Evolutionary conservation across 2,888 invertebrate species (phyloP).

Genomic region (Hirtodrosophila cameraria): DNA sequence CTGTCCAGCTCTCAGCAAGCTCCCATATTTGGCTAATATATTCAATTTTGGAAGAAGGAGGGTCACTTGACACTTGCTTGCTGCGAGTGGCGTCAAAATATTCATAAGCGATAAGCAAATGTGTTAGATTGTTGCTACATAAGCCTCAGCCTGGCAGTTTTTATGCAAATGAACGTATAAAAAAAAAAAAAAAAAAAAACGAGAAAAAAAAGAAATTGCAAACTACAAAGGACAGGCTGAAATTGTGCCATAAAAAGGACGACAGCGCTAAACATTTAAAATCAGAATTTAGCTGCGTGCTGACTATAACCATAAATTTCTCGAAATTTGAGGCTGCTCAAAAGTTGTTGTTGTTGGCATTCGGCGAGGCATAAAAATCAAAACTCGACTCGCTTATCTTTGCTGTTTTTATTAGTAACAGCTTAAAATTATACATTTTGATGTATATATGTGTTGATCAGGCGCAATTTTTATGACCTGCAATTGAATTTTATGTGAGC

Average conservation of each 20-base stretch:
- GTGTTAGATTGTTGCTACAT: constrained; percentile 43
- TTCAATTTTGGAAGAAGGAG: too few species aligned
- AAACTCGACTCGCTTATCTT: constrained; percentile 62
- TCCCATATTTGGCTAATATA: constrained; percentile 59
- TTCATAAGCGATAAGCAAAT: constrained; percentile 71
- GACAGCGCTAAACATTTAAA: constrained; percentile 65
- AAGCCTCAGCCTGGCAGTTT: constrained; percentile 31
- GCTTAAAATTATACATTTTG: constrained; percentile 64
- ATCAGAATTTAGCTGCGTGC: constrained; percentile 48
- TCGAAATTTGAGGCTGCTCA: neutral
- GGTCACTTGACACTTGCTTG: constrained; percentile 46
- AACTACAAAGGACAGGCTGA: constrained; percentile 54
- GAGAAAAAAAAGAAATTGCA: constrained; percentile 14
- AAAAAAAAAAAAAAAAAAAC: neutral
- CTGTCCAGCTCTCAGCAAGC: constrained; percentile 29
- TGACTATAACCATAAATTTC: constrained; percentile 60
- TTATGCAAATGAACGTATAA: constrained; percentile 40
- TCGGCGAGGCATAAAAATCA: constrained; percentile 66
- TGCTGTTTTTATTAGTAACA: constrained; percentile 70
- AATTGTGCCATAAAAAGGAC: constrained; percentile 65
- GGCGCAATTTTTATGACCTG: constrained; percentile 67
- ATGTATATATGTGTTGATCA: constrained; percentile 45
- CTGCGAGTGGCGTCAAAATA: constrained; percentile 68
- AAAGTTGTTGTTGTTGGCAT: constrained; percentile 28
- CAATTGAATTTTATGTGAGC: constrained; percentile 73